Conservation (phyloP, 2,113 vertebrate species). For the Ochotona princeps region DNA sequence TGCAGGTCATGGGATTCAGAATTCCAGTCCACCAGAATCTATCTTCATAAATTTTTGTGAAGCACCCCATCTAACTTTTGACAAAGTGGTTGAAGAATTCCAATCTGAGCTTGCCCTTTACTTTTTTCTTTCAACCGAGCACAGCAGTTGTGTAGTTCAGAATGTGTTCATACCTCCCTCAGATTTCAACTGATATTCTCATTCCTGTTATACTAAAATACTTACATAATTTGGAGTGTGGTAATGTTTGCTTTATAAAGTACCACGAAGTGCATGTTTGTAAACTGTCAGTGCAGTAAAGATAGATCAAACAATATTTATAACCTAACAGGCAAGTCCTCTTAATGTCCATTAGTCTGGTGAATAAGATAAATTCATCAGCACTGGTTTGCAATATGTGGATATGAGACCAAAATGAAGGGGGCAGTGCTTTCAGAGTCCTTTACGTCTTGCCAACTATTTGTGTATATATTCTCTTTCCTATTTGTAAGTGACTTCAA, state of each 20-base stretch:
- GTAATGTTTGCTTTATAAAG: not conserved
- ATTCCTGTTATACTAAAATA: not conserved
- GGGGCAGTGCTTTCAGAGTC: not conserved
- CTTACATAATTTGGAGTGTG: not conserved
- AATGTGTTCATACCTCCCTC: not conserved
- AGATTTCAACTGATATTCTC: not conserved
- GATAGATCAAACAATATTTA: not conserved
- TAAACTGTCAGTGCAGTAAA: not conserved
- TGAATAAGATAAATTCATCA: not conserved
- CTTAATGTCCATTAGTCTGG: not conserved
- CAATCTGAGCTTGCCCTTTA: not conserved
- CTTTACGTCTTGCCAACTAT: not conserved
- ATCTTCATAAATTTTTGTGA: not conserved
- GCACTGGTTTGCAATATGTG: not conserved
- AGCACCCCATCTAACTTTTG: not conserved
- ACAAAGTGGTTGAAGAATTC: not conserved
- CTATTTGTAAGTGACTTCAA: constrained; percentile 22
- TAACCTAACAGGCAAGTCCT: not conserved
- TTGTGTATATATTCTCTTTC: not conserved
- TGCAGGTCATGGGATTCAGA: not conserved
- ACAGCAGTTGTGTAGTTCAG: not conserved
- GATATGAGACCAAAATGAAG: not conserved
- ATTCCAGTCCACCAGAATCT: not conserved
- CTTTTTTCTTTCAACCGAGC: not conserved
- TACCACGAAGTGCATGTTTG: not conserved